These are phyloP conservation scores for Dioctria linearis DNA, from an alignment of 2,888 invertebrate species.

Conservation along the genomic window DNA sequence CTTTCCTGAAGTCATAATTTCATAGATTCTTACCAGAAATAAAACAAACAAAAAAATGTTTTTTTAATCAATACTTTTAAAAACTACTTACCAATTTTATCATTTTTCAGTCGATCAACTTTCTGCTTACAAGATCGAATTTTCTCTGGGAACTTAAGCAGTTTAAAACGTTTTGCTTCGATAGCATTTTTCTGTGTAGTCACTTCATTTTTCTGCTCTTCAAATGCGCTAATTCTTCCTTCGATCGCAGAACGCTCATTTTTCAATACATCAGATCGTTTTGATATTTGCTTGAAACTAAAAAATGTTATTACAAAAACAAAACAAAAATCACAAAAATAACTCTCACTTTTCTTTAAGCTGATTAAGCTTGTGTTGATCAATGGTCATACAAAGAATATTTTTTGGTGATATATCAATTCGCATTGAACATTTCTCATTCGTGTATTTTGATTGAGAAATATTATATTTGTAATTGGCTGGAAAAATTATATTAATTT, in stretches of 20 bases:
- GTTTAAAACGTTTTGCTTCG: conserved; percentile 61
- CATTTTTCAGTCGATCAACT: conserved; percentile 59
- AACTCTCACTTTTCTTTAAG: conserved; percentile 63
- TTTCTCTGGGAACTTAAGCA: conserved; percentile 58
- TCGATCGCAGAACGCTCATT: conserved; percentile 63
- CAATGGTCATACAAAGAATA: conserved; percentile 75
- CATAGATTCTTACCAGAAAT: too few relatives aligned
- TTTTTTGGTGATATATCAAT: conserved; percentile 73
- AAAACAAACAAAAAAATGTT: too few relatives aligned
- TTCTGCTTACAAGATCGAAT: conserved; percentile 60
- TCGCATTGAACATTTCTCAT: conserved; percentile 75
- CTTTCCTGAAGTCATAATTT: too few relatives aligned
- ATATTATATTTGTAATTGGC: conserved; percentile 75
- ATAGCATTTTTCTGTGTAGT: conserved; percentile 64
- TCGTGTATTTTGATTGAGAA: conserved; percentile 77
- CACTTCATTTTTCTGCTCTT: conserved; percentile 63
- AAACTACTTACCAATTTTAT: conserved; percentile 54
- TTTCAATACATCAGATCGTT: conserved; percentile 61
- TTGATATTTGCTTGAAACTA: conserved; percentile 61
- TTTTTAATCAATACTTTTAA: too few relatives aligned
- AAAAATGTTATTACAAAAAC: background rate
- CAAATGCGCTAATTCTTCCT: conserved; percentile 63
- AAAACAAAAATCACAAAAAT: conserved; percentile 64
- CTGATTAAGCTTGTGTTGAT: conserved; percentile 71
- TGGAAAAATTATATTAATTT: conserved; percentile 63